Evolutionary conservation across 1,140 invertebrate species (phyloP).

Genomic region (Microplitis demolitor): DNA sequence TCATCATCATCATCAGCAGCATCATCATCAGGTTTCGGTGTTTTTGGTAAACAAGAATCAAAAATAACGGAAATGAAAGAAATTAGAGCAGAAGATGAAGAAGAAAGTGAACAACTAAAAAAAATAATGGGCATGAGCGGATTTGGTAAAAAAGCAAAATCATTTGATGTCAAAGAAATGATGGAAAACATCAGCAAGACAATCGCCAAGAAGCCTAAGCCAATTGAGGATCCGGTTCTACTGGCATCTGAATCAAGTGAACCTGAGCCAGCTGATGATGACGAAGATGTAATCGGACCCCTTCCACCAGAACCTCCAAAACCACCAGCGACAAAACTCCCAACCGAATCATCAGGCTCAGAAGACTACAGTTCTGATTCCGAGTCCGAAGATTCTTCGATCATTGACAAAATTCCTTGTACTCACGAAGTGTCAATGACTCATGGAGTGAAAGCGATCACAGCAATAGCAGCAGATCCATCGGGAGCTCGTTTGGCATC

Average conservation of each 20-base stretch:
- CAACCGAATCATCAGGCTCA: conserved; percentile 30
- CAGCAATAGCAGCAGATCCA: conserved; percentile 88
- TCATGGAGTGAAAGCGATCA: conserved; percentile 85
- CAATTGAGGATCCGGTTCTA: too few species aligned
- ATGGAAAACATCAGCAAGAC: conserved; percentile 57
- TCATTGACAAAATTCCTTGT: conserved; percentile 75
- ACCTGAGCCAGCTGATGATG: conserved; percentile 40
- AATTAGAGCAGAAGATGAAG: conserved; percentile 67
- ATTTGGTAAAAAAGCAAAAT: conserved; percentile 80
- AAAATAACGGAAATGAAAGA: conserved; percentile 66
- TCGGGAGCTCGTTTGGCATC: conserved; percentile 90
- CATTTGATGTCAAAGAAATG: conserved; percentile 70
- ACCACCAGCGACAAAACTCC: background rate
- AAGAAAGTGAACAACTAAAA: conserved; percentile 70
- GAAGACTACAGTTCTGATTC: conserved; percentile 17
- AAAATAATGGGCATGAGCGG: conserved; percentile 76
- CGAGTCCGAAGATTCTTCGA: conserved; percentile 34
- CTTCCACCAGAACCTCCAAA: conserved; percentile 48
- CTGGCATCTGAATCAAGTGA: background rate
- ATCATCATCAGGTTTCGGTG: conserved; percentile 65
- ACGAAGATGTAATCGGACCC: conserved; percentile 66
- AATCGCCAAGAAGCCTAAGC: conserved; percentile 43
- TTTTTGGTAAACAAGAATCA: conserved; percentile 62
- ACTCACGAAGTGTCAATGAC: conserved; percentile 81
- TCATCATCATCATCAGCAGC: conserved; percentile 25